Conservation (phyloP, 2,113 vertebrate genomes). For the Oceanites oceanicus region DNA sequence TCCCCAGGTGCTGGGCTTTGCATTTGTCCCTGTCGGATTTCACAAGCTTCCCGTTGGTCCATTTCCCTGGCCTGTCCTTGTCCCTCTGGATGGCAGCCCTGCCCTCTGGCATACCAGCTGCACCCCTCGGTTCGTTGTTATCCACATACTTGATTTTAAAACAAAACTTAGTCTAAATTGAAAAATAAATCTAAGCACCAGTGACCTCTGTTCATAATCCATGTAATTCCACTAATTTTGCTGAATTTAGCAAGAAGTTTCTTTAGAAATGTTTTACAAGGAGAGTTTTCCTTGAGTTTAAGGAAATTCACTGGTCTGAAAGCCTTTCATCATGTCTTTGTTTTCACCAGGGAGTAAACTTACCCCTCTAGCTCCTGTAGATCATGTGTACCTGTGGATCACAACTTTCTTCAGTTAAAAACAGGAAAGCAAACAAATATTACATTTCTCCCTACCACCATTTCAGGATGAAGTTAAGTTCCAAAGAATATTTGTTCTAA, state of each 20-base stretch:
- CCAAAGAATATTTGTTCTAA: not conserved
- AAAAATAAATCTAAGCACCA: not conserved
- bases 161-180: not conserved
- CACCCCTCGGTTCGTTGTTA: rapidly evolving
- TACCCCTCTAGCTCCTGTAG: not conserved
- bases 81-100: not conserved
- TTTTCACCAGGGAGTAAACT: not conserved
- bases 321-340: not conserved
- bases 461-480: not conserved
- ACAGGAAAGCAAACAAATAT: not conserved
- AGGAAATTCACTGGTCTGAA: not conserved
- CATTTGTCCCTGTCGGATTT: not conserved
- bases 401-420: not conserved
- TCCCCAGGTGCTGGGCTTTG: not conserved
- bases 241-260: not conserved
- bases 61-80: not conserved
- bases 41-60: rapidly evolving
- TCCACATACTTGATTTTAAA: not conserved
- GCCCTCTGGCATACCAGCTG: not conserved
- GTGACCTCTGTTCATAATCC: not conserved
- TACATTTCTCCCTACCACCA: not conserved
- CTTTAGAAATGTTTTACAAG: not conserved
- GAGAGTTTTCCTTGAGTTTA: not conserved
- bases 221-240: not conserved
- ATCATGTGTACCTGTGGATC: not conserved